phyloP scores from a whole-genome alignment of 2,888 invertebrate genomes.

The Gastrophysa polygoni region DNA sequence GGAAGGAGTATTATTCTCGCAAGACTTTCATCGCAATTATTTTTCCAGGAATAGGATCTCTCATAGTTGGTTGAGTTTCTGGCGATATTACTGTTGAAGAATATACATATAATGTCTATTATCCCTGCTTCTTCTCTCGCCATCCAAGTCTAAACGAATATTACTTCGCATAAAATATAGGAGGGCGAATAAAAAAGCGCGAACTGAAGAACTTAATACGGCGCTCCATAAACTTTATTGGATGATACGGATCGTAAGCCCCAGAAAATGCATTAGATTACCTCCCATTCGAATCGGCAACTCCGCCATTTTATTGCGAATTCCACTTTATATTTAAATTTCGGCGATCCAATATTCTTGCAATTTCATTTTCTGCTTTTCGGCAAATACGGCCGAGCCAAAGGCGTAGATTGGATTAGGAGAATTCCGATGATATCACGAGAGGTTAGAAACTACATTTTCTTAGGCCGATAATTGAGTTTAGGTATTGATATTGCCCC shows the following conservation, averaged over 20 bases:
- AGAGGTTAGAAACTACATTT: no score
- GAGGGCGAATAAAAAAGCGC: slow-evolving; percentile 33
- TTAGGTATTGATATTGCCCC: no score
- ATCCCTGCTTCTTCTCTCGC: background rate
- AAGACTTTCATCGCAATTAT: background rate
- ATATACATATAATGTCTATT: background rate
- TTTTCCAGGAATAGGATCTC: background rate
- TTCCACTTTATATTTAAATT: slow-evolving; percentile 60
- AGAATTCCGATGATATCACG: no score
- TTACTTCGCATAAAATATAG: slow-evolving; percentile 30
- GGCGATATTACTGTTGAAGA: background rate
- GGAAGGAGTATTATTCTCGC: no score
- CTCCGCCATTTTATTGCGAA: slow-evolving; percentile 50
- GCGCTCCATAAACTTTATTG: slow-evolving; percentile 45
- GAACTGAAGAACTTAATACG: slow-evolving; percentile 41
- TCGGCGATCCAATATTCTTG: slow-evolving; percentile 57
- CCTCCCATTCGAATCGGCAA: slow-evolving; percentile 43
- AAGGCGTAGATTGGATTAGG: background rate
- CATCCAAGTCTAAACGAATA: slow-evolving; percentile 15
- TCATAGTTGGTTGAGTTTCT: background rate
- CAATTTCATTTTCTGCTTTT: slow-evolving; percentile 55
- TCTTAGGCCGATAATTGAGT: no score
- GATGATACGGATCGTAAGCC: slow-evolving; percentile 42
- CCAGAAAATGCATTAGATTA: slow-evolving; percentile 39
- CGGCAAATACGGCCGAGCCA: background rate